Conservation (phyloP, 2,797 vertebrate genomes). For the Apodemus agrarius region DNA sequence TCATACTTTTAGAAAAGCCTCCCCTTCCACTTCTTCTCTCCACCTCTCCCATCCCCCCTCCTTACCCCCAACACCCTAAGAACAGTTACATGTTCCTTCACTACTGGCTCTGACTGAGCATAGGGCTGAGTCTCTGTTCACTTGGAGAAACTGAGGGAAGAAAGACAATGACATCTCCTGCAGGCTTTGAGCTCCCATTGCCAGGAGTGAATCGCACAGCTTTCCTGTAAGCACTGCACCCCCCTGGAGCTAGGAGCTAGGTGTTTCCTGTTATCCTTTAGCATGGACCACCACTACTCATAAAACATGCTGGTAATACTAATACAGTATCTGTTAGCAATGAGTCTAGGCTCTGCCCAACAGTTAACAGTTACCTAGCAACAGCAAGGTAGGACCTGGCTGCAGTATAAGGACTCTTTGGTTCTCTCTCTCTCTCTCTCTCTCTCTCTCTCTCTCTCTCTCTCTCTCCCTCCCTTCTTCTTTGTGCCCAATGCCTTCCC, state of each 20-base stretch:
- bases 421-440: no score
- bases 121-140: not conserved
- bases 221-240: not conserved
- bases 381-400: no score
- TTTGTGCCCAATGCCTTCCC: no score
- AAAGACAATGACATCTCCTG: not conserved
- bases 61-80: no score
- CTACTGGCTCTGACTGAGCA: rapidly evolving
- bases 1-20: not conserved
- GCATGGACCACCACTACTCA: not conserved
- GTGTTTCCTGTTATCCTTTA: not conserved
- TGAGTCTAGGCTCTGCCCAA: no score
- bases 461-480: no score
- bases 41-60: not conserved
- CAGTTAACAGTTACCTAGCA: no score
- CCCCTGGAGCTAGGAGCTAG: not conserved
- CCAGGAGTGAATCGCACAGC: no score
- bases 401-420: no score
- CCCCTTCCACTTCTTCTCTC: rapidly evolving
- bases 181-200: not conserved
- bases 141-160: not conserved
- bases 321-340: not conserved
- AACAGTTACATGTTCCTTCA: not conserved
- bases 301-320: not conserved
- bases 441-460: no score